Evolutionary conservation across 30 jellyfish, hydroid and myxozoan genomes (phyloP), one percentile per base, ranked within the genome.

Genomic region (Clytia hemisphaerica): DNA sequence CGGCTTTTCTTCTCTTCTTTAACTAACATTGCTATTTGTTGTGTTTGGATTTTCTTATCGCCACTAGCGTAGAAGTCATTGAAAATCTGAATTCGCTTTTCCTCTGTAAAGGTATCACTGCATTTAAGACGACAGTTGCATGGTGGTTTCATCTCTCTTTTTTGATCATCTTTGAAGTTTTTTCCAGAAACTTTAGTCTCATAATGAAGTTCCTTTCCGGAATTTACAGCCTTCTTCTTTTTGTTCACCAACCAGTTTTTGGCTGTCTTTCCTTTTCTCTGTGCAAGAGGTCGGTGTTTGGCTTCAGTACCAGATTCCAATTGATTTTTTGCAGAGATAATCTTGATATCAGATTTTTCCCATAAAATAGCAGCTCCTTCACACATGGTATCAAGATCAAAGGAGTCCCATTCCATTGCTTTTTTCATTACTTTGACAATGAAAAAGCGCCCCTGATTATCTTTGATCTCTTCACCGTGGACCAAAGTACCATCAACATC

Each of bases 391-490:
- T 51, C 66, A 51, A 21, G 24, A 51, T 51, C 28, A 51, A 51
- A 51, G 66, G 31, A 21, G 10, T 24, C 24, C 66, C 66, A 14
- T 24, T 51, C 24, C 24, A 51, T 31, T 51, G 66, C 66, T 14
- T 22, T 51, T 1, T 31, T n/a, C 10, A 51, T 10, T 14, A 51
- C 30, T 22, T 16, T 51, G 16, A 12, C 24, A 0, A 51, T 51
- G 28, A 51, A 51, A 51, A 51, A 51, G 66, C 66, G 66, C 1
- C 66, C 66, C 66, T 51, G 31, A n/a, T 51, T 51, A 14, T 16
- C 66, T 51, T 51, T 16, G 24, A 51, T 51, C 31, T 12, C 31
- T 51, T 51, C 66, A 51, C 66, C 66, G n/a, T n/a, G n/a, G n/a
- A n/a, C n/a, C n/a, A n/a, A n/a, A n/a, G n/a, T n/a, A n/a, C n/a